A percentile compares a stretch with the other conserved stretches of the same genome.
Evolutionary conservation across 1,140 invertebrate genomes (phyloP).

Genomic region (Drosophila insularis): DNA sequence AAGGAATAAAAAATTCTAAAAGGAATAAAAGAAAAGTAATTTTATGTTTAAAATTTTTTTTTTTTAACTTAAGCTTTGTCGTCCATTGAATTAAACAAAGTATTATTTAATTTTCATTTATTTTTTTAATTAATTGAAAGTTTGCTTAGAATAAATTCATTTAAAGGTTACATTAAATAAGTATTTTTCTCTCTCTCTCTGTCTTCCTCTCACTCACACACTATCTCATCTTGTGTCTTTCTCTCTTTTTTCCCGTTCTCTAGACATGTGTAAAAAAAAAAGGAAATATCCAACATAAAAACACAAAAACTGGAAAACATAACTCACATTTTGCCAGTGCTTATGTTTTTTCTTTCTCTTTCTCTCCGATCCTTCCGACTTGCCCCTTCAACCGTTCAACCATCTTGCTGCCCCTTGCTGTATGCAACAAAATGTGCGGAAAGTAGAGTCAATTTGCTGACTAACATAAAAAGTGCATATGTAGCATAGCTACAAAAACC

Average conservation of each 20-base stretch:
- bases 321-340: conserved; percentile 31
- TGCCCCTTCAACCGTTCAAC: background rate
- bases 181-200: conserved; percentile 6
- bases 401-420: conserved; percentile 24
- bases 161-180: no score
- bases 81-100: no score
- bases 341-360: conserved; percentile 8
- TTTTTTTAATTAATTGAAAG: no score
- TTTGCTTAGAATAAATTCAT: no score
- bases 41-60: no score
- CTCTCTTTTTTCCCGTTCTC: background rate
- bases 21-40: no score
- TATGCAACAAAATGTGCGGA: conserved; percentile 61
- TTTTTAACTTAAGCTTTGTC: no score
- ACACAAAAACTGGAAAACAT: conserved; percentile 21
- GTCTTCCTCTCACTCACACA: background rate
- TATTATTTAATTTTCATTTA: no score
- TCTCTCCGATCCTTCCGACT: background rate
- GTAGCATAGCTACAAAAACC: conserved; percentile 8
- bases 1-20: no score
- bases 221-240: background rate
- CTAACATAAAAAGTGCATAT: conserved; percentile 61
- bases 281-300: background rate
- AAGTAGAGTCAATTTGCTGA: conserved; percentile 66
- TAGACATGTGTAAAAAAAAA: background rate